Conservation (phyloP, 2,797 vertebrate genomes). For the Lagocephalus sceleratus region DNA sequence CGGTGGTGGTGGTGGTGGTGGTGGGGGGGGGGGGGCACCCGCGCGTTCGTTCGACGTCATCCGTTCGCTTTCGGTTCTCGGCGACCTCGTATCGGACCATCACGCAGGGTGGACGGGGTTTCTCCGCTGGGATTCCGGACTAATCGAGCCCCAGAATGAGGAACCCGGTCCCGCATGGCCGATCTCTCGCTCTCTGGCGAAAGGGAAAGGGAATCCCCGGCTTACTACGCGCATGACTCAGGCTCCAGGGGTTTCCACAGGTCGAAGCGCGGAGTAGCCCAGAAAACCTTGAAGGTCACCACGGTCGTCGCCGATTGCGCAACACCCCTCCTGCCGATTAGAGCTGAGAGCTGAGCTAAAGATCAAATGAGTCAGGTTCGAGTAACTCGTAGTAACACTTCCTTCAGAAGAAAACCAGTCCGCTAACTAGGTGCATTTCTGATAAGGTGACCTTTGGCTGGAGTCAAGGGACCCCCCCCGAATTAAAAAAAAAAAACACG, state of each 20-base stretch:
- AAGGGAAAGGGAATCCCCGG: slow-evolving; percentile 78
- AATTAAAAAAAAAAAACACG: too few species aligned
- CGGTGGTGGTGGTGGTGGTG: too few species aligned
- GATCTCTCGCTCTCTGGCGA: slow-evolving; percentile 44
- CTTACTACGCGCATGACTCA: slow-evolving; percentile 74
- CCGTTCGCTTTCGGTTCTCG: slow-evolving; percentile 56
- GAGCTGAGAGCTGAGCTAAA: too few species aligned
- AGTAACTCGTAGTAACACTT: slow-evolving; percentile 56
- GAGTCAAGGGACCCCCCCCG: too few species aligned
- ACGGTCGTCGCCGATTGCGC: too few species aligned
- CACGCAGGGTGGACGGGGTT: slow-evolving; percentile 6
- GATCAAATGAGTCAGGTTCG: slow-evolving; percentile 46
- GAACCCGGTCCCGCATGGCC: slow-evolving; percentile 44
- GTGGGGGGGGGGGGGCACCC: slow-evolving; percentile 65
- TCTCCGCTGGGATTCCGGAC: slow-evolving; percentile 3
- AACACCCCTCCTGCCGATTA: too few species aligned
- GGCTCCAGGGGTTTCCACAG: slow-evolving; percentile 77
- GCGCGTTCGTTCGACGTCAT: slow-evolving; percentile 23
- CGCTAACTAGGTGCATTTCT: slow-evolving; percentile 43
- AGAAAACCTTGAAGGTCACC: not conserved
- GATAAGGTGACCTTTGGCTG: not conserved
- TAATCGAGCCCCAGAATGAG: slow-evolving; percentile 60
- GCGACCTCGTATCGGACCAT: slow-evolving; percentile 32
- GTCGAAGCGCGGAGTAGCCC: slow-evolving; percentile 20
- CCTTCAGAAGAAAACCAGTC: not conserved